Base-by-base conservation (phyloP, 1,140 invertebrate species). In the Diorhabda elongata region DNA sequence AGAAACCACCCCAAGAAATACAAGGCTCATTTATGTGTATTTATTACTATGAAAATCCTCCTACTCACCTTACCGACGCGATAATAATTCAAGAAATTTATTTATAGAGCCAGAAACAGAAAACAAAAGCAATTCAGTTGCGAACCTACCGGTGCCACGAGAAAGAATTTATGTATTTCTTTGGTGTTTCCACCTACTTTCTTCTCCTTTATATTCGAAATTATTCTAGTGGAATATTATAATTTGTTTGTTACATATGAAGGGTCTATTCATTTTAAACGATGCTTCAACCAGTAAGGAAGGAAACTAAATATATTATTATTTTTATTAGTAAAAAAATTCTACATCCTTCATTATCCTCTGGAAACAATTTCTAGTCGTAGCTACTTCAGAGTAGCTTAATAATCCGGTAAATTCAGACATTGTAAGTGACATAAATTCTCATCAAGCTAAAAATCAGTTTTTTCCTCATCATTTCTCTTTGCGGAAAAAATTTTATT, bases 61-160 rank as follows among this genome's bases (percentile, higher is more conserved):
- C 61, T 62, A 62, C 61, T 62, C 61, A 62, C 61, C 61, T 62
- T 44, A 44, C 43, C n/a, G 43, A 44, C 11, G 44, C 63, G 8
- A 26, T 26, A 26, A 64, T 64, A 64, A 64, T 64, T 64, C 47
- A 64, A 64, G 63, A 64, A 64, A 64, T 64, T 44, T 56, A 64
- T 64, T 64, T 64, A 64, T 64, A 64, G 63, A 56, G 47, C 45
- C 9, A 64, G 43, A 26, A 44, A 64, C 47, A n/a, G 63, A 42
- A 64, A 64, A 64, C 63, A 64, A 64, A 64, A 41, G 52, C 63
- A 57, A 64, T 64, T 47, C 63, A 56, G 63, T 64, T 64, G 63
- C 63, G 56, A 64, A 64, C 63, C 63, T 45, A 64, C 63, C 44
- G 11, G 44, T 64, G 63, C 45, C 63, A 64, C 56, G 57, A 64